A percentile compares a stretch with the other conserved stretches of the same genome.
Evolutionary conservation across 2,797 vertebrate genomes (phyloP).

Genomic region (Lepilemur septentrionalis): DNA sequence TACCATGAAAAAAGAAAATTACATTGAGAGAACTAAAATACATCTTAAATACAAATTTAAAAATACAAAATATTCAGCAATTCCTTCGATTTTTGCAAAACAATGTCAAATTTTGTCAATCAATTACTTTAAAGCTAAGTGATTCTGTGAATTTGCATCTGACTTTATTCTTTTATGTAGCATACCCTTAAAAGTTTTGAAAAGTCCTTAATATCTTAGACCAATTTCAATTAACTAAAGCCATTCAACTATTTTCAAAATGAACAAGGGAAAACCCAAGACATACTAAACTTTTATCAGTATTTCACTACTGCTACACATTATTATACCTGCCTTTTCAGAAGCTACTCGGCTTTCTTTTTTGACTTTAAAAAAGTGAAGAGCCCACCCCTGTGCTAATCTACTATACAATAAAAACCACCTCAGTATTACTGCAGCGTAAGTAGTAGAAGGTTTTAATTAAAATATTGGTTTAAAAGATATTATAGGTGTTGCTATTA

Average conservation of each 20-base stretch:
- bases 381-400: background rate
- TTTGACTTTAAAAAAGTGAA: slow-evolving; percentile 20
- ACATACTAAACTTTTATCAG: background rate
- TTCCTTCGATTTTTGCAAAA: slow-evolving; percentile 47
- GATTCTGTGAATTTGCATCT: background rate
- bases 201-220: slow-evolving; percentile 31
- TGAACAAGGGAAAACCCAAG: background rate
- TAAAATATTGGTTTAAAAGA: slow-evolving; percentile 48
- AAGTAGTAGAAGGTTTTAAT: background rate
- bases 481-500: background rate
- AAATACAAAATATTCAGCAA: slow-evolving; percentile 30
- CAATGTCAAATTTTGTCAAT: slow-evolving; percentile 35
- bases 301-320: background rate
- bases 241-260: slow-evolving; percentile 51
- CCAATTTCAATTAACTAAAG: slow-evolving; percentile 47
- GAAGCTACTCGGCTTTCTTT: background rate
- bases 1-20: slow-evolving; percentile 1
- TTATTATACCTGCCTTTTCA: slow-evolving; percentile 1
- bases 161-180: background rate
- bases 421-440: slow-evolving; percentile 24
- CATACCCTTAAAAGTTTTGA: slow-evolving; percentile 38
- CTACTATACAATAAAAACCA: background rate
- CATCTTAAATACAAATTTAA: slow-evolving; percentile 8
- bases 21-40: slow-evolving; percentile 31
- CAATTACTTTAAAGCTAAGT: slow-evolving; percentile 50